Evolutionary conservation across 1,140 invertebrate genomes (phyloP), one percentile per base, ranked within the genome.

Genomic region (Polypedilum vanderplanki): DNA sequence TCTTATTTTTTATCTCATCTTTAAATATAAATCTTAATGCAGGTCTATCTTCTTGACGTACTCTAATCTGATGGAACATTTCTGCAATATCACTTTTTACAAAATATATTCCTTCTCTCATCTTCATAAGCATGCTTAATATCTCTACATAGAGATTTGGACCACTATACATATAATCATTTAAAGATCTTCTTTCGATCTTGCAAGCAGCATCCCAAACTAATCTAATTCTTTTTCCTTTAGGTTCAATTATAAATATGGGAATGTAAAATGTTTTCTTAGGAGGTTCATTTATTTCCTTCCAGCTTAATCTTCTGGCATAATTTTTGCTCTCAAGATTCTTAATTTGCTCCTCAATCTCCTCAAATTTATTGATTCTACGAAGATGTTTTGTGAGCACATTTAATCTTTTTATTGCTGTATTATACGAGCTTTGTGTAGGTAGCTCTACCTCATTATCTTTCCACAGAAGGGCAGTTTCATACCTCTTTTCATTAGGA

Each of bases 11-110:
- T 8, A 33, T 73, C 17, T 75, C 74, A 73, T 73, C 40, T n/a
- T 57, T 40, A 73, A 74, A 79, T 74, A 74, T 57, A 57, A 75
- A 74, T 75, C 79, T 20, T 75, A 78, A 75, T 65, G 75, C 64
- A 78, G 22, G 0, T 67, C 57, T 46, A 65, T 80, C 77, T 46
- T 78, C 75, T 9, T 73, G 5, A 67, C 76, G 41, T 12, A 80
- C 77, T 12, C n/a, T 33, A 15, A 80, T 76, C 46, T 78, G 78
- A 10, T 79, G 75, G 73, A 79, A 81, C 77, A 80, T 79, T 64
- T 78, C 77, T 1, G 24, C 74, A 40, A 81, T 78, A 74, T 81
- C 81, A 8, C 78, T 76, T 18, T 75, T 77, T n/a, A 81, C 40
- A 41, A 77, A 78, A 20, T 80, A 74, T n/a, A 18, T 17, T 41